These are phyloP conservation scores for Aphis gossypii DNA, from an alignment of 1,140 invertebrate species.

Conservation along the genomic window DNA sequence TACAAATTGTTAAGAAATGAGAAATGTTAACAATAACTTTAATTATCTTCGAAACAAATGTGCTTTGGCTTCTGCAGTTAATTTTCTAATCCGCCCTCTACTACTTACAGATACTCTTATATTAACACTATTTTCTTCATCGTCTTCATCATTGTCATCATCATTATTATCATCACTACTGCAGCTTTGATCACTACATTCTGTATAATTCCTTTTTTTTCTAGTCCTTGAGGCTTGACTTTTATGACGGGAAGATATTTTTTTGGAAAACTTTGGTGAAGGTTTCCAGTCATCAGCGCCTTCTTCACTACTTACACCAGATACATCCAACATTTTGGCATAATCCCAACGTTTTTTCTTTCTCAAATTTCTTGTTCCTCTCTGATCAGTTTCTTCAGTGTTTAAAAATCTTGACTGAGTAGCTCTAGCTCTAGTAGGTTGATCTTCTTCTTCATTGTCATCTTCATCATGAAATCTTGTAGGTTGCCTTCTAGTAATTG, in stretches of 20 bases:
- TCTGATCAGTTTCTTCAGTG: slow-evolving; percentile 34
- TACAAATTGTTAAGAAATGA: no score
- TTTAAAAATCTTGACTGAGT: slow-evolving; percentile 45
- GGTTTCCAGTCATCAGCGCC: slow-evolving; percentile 21
- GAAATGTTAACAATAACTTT: not conserved
- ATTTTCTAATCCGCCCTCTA: slow-evolving; percentile 81
- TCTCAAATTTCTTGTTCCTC: slow-evolving; percentile 53
- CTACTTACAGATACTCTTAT: slow-evolving; percentile 71
- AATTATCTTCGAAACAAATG: slow-evolving; percentile 48
- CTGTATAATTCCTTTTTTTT: slow-evolving; percentile 48
- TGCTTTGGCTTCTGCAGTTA: slow-evolving; percentile 71
- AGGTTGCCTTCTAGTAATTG: slow-evolving; percentile 40
- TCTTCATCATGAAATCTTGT: slow-evolving; percentile 35
- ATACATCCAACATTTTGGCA: slow-evolving; percentile 58
- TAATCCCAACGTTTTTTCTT: slow-evolving; percentile 57
- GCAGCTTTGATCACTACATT: slow-evolving; percentile 58
- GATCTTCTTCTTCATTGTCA: not conserved
- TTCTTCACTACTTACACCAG: slow-evolving; percentile 56
- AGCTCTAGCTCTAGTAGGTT: not conserved
- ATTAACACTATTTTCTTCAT: slow-evolving; percentile 62
- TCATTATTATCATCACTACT: slow-evolving; percentile 62
- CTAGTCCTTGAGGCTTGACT: not conserved
- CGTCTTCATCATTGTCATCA: slow-evolving; percentile 64
- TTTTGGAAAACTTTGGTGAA: slow-evolving; percentile 29
- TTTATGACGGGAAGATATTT: not conserved